Conservation (phyloP, 2,113 vertebrate species). For the Platichthys flesus region DNA sequence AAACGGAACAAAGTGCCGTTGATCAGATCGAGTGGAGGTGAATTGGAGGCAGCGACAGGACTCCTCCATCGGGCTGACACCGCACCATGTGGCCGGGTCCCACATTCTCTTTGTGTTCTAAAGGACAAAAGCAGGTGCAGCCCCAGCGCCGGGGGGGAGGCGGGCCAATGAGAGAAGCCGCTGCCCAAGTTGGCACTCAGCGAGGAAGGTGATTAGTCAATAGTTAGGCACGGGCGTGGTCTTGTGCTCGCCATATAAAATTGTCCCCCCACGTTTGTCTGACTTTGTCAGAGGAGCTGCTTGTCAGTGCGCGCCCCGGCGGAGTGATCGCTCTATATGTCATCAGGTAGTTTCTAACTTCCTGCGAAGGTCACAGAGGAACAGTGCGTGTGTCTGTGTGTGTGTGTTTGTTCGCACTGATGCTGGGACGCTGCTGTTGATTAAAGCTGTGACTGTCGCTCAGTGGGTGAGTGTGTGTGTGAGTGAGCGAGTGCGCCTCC, state of each 20-base stretch:
- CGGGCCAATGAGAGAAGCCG: conserved; percentile 49
- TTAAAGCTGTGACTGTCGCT: not conserved
- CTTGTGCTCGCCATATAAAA: conserved; percentile 42
- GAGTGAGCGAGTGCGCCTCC: no score
- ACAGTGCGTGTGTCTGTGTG: not conserved
- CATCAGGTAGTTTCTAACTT: conserved; percentile 32
- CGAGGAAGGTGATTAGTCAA: conserved; percentile 47
- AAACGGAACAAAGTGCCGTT: not conserved
- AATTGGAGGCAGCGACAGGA: not conserved
- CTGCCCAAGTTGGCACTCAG: not conserved
- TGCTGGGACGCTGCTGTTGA: conserved; percentile 47
- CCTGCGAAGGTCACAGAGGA: not conserved
- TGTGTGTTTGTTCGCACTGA: conserved; percentile 15
- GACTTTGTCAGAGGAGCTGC: not conserved
- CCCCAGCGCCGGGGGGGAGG: conserved; percentile 9
- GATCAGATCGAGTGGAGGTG: not conserved
- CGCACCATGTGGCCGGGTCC: conserved; percentile 44
- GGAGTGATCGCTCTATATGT: not conserved
- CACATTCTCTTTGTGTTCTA: conserved; percentile 71
- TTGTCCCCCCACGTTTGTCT: not conserved
- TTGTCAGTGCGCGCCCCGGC: not conserved
- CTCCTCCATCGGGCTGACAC: conserved; percentile 22
- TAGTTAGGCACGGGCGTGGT: conserved; percentile 28
- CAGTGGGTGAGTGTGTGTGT: not conserved
- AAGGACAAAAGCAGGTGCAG: conserved; percentile 85